phyloP scores from a whole-genome alignment of 2,797 vertebrate genomes.

The Mus caroli region DNA sequence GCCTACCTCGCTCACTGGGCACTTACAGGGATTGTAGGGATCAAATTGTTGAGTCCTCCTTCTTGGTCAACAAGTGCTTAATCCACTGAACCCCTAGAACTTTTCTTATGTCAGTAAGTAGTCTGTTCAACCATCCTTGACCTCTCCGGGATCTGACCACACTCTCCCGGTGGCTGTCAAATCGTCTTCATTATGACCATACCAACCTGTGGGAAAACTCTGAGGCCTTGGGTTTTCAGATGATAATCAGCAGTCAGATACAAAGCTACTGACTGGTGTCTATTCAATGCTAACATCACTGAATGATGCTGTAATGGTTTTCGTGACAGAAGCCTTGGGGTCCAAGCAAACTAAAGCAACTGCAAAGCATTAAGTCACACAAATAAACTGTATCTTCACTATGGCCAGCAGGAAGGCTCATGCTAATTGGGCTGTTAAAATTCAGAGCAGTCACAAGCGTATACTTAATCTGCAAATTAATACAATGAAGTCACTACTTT shows the following conservation, averaged over 20 bases:
- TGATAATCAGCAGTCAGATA: not conserved
- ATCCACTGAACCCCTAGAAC: not conserved
- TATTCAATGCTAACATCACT: constrained; percentile 14
- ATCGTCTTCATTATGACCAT: constrained; percentile 10
- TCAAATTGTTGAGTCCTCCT: not conserved
- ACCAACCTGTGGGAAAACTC: constrained; percentile 4
- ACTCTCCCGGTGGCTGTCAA: not conserved
- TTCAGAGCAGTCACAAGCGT: constrained; percentile 62
- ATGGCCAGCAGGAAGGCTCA: constrained; percentile 54
- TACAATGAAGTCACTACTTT: constrained; percentile 66
- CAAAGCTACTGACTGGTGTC: constrained; percentile 62
- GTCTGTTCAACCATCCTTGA: not conserved
- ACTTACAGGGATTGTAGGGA: not conserved
- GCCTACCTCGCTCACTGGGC: too few species aligned
- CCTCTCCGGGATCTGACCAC: not conserved
- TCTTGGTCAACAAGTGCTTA: not conserved
- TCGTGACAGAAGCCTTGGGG: constrained; percentile 45
- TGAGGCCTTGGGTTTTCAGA: constrained; percentile 25
- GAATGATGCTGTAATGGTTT: constrained; percentile 58
- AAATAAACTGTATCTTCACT: constrained; percentile 65
- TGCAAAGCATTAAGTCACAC: constrained; percentile 41
- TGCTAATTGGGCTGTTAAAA: constrained; percentile 68
- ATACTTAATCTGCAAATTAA: constrained; percentile 59
- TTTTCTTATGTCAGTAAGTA: not conserved
- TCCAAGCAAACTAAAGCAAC: constrained; percentile 47